These are phyloP conservation scores for Catharus ustulatus DNA, from an alignment of 2,797 vertebrate genomes.

Conservation along the genomic window DNA sequence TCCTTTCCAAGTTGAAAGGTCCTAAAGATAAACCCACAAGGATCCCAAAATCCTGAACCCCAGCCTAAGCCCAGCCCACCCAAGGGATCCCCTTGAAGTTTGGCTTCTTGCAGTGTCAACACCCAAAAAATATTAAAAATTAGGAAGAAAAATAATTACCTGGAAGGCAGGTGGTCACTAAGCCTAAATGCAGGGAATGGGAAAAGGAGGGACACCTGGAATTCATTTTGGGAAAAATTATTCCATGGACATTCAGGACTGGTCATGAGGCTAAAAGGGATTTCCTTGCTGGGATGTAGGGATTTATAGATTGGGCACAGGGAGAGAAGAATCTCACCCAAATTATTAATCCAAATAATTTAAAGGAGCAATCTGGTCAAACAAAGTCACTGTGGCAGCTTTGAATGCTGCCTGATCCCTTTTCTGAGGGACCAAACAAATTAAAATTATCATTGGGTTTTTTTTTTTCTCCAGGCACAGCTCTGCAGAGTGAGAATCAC, in stretches of 20 bases:
- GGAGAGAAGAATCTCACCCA: not conserved
- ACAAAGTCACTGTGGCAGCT: not conserved
- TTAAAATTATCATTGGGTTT: accelerated
- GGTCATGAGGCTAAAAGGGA: not conserved
- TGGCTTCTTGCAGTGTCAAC: not conserved
- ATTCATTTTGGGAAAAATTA: not conserved
- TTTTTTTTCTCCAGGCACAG: not conserved
- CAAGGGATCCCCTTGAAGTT: not conserved
- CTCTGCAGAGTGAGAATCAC: not conserved
- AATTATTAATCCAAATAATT: not conserved
- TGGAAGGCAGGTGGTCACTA: not conserved
- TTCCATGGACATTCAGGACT: not conserved
- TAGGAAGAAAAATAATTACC: not conserved
- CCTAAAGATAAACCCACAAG: not conserved
- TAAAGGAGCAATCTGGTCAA: not conserved
- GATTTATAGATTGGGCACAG: not conserved
- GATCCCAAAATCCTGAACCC: not conserved
- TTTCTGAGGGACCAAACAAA: not conserved
- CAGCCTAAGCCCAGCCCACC: not conserved
- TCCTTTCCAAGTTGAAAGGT: conserved; percentile 45
- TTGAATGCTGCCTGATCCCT: not conserved
- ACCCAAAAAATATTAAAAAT: not conserved
- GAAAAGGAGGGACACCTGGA: not conserved
- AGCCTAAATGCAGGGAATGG: not conserved
- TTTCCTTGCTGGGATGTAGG: not conserved